These are phyloP conservation scores for Heteromyza rotundicornis DNA, from an alignment of 2,888 invertebrate species.

Conservation along the genomic window DNA sequence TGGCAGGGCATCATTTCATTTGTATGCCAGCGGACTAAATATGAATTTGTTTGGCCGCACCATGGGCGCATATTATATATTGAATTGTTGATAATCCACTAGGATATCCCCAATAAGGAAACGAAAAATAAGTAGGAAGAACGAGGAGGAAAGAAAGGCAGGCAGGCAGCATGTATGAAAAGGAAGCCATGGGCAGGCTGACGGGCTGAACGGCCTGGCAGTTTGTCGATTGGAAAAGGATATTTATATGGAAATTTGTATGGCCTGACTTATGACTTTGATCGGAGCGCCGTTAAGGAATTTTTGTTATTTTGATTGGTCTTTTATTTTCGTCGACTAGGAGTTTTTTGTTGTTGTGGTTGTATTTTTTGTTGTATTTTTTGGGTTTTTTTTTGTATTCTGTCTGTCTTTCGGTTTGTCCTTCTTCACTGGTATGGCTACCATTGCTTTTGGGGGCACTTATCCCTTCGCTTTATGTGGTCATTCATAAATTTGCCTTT, in stretches of 20 bases:
- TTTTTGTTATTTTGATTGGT: constrained; percentile 25
- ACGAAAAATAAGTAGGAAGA: too few relatives aligned
- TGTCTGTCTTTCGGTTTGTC: neutral
- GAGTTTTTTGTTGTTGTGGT: too few relatives aligned
- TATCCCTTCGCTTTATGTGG: constrained; percentile 19
- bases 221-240: constrained; percentile 47
- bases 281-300: constrained; percentile 38
- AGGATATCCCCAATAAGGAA: constrained; percentile 38
- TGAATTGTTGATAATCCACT: constrained; percentile 57
- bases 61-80: constrained; percentile 44
- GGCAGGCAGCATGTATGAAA: constrained; percentile 46
- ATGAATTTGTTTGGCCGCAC: constrained; percentile 32
- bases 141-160: constrained; percentile 19
- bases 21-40: constrained; percentile 30
- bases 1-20: constrained; percentile 20
- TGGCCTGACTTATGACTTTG: constrained; percentile 55
- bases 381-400: neutral
- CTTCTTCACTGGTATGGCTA: too few relatives aligned
- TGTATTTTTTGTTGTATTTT: neutral
- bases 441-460: constrained; percentile 2
- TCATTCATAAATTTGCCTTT: constrained; percentile 21
- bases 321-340: constrained; percentile 13
- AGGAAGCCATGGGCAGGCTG: too few relatives aligned
- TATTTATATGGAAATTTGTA: constrained; percentile 52
- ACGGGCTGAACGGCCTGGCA: too few relatives aligned